A percentile compares a stretch with the other conserved stretches of the same genome.
Evolutionary conservation across 2,888 invertebrate species (phyloP).

Genomic region (Suillia variegata): DNA sequence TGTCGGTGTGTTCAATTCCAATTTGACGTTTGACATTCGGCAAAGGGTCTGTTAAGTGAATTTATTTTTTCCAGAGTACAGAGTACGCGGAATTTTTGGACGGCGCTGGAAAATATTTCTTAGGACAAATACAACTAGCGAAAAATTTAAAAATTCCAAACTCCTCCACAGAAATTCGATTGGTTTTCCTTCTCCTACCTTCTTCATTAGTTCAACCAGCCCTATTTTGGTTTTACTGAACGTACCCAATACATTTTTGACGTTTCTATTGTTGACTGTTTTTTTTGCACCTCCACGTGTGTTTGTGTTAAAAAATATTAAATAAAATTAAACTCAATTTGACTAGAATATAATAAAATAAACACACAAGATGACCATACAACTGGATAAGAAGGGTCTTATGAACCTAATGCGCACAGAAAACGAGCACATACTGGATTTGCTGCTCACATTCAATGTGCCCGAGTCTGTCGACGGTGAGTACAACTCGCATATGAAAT

Average conservation of each 20-base stretch:
- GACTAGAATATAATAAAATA: background rate
- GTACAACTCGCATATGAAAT: constrained; percentile 4
- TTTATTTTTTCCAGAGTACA: background rate
- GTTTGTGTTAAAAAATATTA: constrained; percentile 28
- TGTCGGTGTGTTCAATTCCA: constrained; percentile 21
- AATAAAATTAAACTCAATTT: too few relatives aligned
- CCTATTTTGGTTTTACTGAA: background rate
- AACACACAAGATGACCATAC: constrained; percentile 30
- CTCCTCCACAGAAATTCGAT: background rate
- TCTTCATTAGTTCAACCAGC: background rate
- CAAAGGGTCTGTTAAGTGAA: background rate
- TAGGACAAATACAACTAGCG: too few relatives aligned
- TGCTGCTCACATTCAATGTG: constrained; percentile 51
- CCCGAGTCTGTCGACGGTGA: constrained; percentile 57
- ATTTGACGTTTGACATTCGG: constrained; percentile 19
- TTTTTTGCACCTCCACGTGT: too few relatives aligned
- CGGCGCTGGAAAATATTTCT: background rate
- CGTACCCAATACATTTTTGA: background rate
- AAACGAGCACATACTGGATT: constrained; percentile 47
- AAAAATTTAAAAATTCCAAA: too few relatives aligned
- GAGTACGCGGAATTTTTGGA: background rate
- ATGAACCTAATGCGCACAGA: constrained; percentile 33
- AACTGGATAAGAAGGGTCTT: constrained; percentile 32
- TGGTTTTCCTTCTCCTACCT: background rate
- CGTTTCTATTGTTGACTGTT: background rate